These are phyloP conservation scores for Agrochola lota DNA, from an alignment of 2,888 invertebrate genomes.

Conservation along the genomic window DNA sequence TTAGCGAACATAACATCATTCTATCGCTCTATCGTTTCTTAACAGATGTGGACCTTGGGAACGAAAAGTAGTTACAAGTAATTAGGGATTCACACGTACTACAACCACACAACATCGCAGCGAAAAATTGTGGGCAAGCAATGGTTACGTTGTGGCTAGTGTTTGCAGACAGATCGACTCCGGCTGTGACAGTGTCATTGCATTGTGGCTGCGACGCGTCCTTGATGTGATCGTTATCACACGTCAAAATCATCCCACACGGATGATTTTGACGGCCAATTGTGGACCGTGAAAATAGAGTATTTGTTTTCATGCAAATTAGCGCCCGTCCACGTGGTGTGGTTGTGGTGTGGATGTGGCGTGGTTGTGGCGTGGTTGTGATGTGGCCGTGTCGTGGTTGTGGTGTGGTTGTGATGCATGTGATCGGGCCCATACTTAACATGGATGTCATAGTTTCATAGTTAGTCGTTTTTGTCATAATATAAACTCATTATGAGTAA, in stretches of 20 bases:
- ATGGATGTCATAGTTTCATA: not conserved
- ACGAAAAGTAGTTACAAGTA: not conserved
- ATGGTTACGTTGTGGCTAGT: not conserved
- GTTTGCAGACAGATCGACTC: not conserved
- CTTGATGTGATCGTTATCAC: not conserved
- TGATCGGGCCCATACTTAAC: not conserved
- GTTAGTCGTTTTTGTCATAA: not conserved
- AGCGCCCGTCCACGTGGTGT: too few species aligned
- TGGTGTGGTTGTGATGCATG: too few species aligned
- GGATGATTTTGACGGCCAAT: not conserved
- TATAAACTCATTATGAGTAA: not conserved
- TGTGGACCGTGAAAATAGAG: too few species aligned
- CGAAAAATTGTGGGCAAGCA: not conserved
- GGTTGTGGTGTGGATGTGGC: too few species aligned
- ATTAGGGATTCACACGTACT: not conserved
- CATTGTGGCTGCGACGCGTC: not conserved
- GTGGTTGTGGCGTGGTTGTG: too few species aligned
- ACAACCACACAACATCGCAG: not conserved
- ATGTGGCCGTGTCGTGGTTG: too few species aligned
- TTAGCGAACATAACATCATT: constrained; percentile 33
- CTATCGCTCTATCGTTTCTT: not conserved
- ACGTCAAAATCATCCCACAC: too few species aligned
- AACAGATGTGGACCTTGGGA: not conserved
- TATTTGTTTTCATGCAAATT: not conserved
- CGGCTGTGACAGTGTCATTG: not conserved